Evolutionary conservation across 1,140 invertebrate genomes (phyloP), one percentile per base, ranked within the genome.

Genomic region (Littorina saxatilis): DNA sequence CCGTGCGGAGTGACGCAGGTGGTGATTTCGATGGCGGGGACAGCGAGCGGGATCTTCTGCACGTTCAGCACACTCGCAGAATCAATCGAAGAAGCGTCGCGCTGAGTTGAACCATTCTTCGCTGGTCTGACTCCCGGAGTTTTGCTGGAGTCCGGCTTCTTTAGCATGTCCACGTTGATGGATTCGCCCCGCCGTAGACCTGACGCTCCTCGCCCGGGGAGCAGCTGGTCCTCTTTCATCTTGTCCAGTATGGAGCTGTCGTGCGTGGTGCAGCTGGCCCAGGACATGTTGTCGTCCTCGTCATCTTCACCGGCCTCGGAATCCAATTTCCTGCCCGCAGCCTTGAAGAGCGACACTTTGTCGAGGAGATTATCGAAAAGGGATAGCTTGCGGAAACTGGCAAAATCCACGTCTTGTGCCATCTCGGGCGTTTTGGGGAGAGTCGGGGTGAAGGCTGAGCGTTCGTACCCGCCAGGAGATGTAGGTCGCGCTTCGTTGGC

Each of bases 321-420:
- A n/a, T n/a, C n/a, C n/a, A n/a, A n/a, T n/a, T n/a, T n/a, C n/a
- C n/a, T n/a, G n/a, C n/a, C n/a, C n/a, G n/a, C n/a, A n/a, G n/a
- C n/a, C n/a, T n/a, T n/a, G 13, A 68, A 20, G 2, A 32, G 15
- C 15, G 66, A 29, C 66, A 68, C 66, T 23, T 68, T 35, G 7
- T 68, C 66, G 32, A 68, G 32, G 35, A 68, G 66, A 20, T 68
- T 32, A 20, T 68, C 66, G 35, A 68, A 68, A 32, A 68, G 35
- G 39, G 66, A 68, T 35, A 68, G 1, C 39, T 39, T 68, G 17
- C 66, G 66, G 23, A 68, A 68, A 23, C 66, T 39, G 35, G 37
- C 37, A 23, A 68, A 68, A 7, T 63, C 61, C 61, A 63, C n/a
- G 55, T n/a, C n/a, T n/a, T n/a, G n/a, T n/a, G n/a, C n/a, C n/a